Evolutionary conservation across 2,888 invertebrate species (phyloP), one percentile per base, ranked within the genome.

Genomic region (Allacma fusca): DNA sequence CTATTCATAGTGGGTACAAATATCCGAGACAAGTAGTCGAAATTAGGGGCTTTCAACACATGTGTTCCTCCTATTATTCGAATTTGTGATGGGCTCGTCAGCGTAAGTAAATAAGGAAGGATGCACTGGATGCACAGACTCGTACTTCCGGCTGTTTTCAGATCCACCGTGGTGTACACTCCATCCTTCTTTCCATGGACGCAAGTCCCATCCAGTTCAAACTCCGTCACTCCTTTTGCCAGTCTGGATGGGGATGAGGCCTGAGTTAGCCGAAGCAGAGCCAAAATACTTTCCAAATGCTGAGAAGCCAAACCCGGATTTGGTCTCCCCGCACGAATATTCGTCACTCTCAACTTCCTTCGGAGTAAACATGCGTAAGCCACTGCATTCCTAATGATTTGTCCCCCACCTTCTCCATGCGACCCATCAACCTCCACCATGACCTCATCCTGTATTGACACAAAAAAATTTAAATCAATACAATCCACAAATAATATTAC

Each of bases 251-350:
- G 21, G 19, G 81, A 78, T 5, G 77, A 76, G 5, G 80, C 83
- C 62, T 80, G 80, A 7, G 81, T 78, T 5, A 83, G 75, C 64
- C 81, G 69, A 67, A 82, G 40, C 65, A 83, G 78, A 13, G 81
- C 83, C 50, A 77, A 34, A 74, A 83, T 83, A 65, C 83, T 82
- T 74, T 83, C 81, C 68, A 83, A 76, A 71, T 83, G 83, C 71
- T 83, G 83, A 0, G 81, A 82, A 0, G 83, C 82, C 1, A 83
- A 73, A 0, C 83, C 83, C 4, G 83, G 83, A 43, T 83, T 83
- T 12, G 83, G 83, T 16, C 83, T 78, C 34, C 80, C 81, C 24
- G 81, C 79, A 26, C 82, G 79, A 50, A 83, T 82, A 44, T 80
- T 81, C 9, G 28, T 67, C 0, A 83, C 80, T 62, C 81, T 29